Evolutionary conservation across 2,797 vertebrate species (phyloP).

Genomic region (Lepilemur septentrionalis): DNA sequence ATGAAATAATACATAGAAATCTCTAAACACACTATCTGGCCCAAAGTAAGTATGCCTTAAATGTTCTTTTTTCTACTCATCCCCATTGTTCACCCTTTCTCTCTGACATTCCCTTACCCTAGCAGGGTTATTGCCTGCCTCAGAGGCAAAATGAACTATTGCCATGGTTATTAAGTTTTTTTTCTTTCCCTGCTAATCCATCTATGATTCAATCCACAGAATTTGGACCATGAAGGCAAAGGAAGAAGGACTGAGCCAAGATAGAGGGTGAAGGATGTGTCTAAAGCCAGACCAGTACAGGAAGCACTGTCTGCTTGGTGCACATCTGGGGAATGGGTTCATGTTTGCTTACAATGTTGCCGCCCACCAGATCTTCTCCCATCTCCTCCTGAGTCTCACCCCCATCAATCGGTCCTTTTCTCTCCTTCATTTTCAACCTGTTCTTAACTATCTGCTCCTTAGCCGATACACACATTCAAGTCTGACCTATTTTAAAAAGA

Average conservation of each 20-base stretch:
- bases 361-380: background rate
- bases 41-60: background rate
- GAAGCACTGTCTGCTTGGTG: background rate
- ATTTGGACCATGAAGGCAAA: constrained; percentile 38
- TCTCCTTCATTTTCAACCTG: background rate
- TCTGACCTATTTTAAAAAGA: constrained; percentile 16
- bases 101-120: background rate
- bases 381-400: background rate
- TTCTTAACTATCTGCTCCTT: constrained; percentile 18
- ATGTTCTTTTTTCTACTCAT: background rate
- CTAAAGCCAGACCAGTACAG: background rate
- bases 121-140: background rate
- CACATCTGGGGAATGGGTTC: constrained; percentile 49
- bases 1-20: background rate
- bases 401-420: background rate
- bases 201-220: constrained; percentile 46
- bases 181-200: constrained; percentile 32
- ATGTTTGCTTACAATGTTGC: constrained; percentile 12
- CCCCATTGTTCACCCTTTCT: background rate
- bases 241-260: background rate
- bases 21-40: background rate
- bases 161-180: background rate
- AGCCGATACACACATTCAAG: background rate
- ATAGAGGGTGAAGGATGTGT: background rate
- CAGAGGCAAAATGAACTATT: constrained; percentile 2